Base-by-base conservation (phyloP, 2,888 invertebrate genomes). In the Drosophila melanocephala region DNA sequence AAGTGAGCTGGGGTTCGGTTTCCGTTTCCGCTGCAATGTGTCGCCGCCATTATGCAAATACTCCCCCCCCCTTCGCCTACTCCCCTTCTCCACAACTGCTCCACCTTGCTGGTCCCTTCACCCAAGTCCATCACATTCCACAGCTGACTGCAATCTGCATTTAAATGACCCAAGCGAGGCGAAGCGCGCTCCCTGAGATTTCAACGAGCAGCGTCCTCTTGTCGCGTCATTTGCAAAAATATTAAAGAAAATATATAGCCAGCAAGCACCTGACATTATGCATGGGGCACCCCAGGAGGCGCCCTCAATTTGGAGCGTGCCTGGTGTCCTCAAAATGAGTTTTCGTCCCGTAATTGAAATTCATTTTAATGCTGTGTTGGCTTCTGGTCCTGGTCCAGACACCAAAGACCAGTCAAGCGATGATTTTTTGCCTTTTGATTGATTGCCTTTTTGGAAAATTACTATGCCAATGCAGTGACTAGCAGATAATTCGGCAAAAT, bases 11-110 rank as follows among this genome's bases (percentile, higher is more conserved):
- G 53, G 62, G 63, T 87, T 73, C 58, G 75, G 88, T 83, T 85
- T 81, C 86, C 85, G 85, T 56, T 86, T 85, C 89, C 90, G 90
- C 66, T 87, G 90, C 88, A 86, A 86, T 86, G 90, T 86, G 86
- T 86, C 88, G 86, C 85, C 83, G 80, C 83, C 85, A 88, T 88
- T 90, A 90, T 86, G 86, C 86, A 90, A 90, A 84, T 83, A 57
- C 52, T 32, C 33, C 26, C 28, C 26, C 7, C 5, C 10, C 14
- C 16, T 55, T n/a, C 19, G 10, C n/a, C 10, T 5, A n/a, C n/a
- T n/a, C 37, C 1, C 16, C 16, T 37, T 3, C 37, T 19, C 22
- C 5, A 35, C 14, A 35, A 14, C 14, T 14, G 0, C 9, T 9
- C 26, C 47, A 47, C n/a, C 10, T n/a, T 22, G 26, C 26, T 47